Base-by-base conservation (phyloP, 2,113 vertebrate genomes). In the Desmodus rotundus region DNA sequence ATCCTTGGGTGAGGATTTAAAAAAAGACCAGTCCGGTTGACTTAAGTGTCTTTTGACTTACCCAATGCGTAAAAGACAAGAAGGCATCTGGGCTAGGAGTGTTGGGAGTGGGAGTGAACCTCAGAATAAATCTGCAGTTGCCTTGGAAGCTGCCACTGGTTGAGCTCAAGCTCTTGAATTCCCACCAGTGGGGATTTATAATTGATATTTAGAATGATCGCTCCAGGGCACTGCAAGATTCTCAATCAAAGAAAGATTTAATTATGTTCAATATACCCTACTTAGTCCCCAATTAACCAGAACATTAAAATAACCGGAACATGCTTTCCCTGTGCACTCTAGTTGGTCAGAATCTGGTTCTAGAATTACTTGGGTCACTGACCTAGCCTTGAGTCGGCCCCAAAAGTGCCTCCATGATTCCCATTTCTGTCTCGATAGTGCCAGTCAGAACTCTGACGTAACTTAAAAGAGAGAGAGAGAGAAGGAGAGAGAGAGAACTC, bases 231-330 rank as follows among this genome's bases (percentile, higher is more conserved):
- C 17, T 26, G 5, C 74, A 87, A 65, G 74, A 83, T 89, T 96
- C 95, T 95, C 83, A 50, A 33, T 93, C 82, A 87, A 63, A 94
- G 93, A 93, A 89, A 93, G 89, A 94, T 88, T 97, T 95, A 94
- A 93, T 96, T 94, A 97, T 56, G 38, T 89, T 74, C 92, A 72
- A n/a, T 68, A 92, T 84, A 85, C 38, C n/a, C 70, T 90, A 9
- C 87, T 95, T 93, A 80, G 80, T 84, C 91, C 24, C 45, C 96
- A 87, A 19, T 93, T 93, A 96, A 85, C 78, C 81, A 93, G 94
- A 87, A 61, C 70, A 54, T 58, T 91, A 76, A 94, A 91, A 65
- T 91, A 83, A 77, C 20, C 7, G 1, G 58, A 80, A 33, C 22
- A 26, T 7, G 31, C 52, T 80, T 87, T 36, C 19, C 65, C n/a